Evolutionary conservation across 1,140 invertebrate genomes (phyloP).

Genomic region (Epicauta chinensis): DNA sequence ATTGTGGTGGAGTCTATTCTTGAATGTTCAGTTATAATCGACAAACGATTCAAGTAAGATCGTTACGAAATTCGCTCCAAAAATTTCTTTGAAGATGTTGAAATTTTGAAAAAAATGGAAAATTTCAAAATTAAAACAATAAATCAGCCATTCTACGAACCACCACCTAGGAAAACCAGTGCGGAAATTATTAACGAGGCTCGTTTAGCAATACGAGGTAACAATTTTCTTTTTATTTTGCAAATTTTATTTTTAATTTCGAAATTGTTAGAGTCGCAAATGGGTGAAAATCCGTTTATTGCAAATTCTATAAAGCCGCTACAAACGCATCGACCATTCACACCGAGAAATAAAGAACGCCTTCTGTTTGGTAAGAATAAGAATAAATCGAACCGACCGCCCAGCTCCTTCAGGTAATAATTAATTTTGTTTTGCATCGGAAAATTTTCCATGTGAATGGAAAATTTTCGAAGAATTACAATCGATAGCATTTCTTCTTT

Average conservation of each 20-base stretch:
- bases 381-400: slow-evolving; percentile 56
- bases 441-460: not conserved
- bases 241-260: not conserved
- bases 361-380: slow-evolving; percentile 57
- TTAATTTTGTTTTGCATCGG: slow-evolving; percentile 17
- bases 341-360: slow-evolving; percentile 67
- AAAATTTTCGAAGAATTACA: too few relatives aligned
- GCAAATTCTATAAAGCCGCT: slow-evolving; percentile 43
- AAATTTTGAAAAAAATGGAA: too few relatives aligned
- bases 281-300: slow-evolving; percentile 34
- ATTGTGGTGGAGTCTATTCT: not conserved
- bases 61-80: too few relatives aligned
- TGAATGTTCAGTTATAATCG: too few relatives aligned
- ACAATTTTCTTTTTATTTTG: slow-evolving; percentile 10
- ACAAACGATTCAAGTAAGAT: too few relatives aligned
- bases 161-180: slow-evolving; percentile 52
- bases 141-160: slow-evolving; percentile 30
- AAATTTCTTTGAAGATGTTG: not conserved
- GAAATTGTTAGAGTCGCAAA: slow-evolving; percentile 29
- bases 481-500: too few relatives aligned
- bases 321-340: slow-evolving; percentile 70
- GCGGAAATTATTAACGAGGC: slow-evolving; percentile 76
- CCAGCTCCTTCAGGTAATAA: slow-evolving; percentile 67
- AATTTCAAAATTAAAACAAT: too few relatives aligned
- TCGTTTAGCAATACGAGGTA: slow-evolving; percentile 50